Conservation (phyloP, 2,797 vertebrate genomes). For the Danio tinwini region DNA sequence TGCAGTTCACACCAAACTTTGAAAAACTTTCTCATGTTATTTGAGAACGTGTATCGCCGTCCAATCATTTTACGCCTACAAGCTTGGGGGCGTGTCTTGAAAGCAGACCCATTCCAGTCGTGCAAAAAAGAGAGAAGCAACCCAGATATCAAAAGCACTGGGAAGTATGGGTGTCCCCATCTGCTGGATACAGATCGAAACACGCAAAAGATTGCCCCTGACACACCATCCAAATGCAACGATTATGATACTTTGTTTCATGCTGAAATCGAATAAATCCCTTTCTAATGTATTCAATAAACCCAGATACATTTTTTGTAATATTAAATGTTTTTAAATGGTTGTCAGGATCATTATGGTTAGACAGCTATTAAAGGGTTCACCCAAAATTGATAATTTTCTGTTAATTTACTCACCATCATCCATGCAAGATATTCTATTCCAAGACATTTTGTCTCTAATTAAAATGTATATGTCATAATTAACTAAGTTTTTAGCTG, state of each 20-base stretch:
- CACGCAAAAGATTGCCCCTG: background rate
- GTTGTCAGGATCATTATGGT: too few relatives aligned
- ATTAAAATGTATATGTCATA: too few relatives aligned
- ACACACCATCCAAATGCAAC: too few relatives aligned
- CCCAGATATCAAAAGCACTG: background rate
- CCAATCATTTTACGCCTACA: constrained; percentile 46
- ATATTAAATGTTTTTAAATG: background rate
- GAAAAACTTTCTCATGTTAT: background rate
- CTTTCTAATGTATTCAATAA: background rate
- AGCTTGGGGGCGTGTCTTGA: constrained; percentile 36
- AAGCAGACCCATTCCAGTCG: background rate
- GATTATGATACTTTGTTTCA: too few relatives aligned
- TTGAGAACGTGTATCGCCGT: constrained; percentile 6
- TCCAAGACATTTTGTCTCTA: too few relatives aligned
- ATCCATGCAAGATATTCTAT: too few relatives aligned
- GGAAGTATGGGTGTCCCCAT: constrained; percentile 58
- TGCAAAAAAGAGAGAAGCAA: background rate
- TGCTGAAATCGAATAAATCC: background rate
- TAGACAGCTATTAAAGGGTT: background rate
- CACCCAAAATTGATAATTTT: too few relatives aligned
- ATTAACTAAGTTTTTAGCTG: too few relatives aligned
- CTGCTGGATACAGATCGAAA: constrained; percentile 54
- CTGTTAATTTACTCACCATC: too few relatives aligned
- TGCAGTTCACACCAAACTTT: constrained; percentile 13
- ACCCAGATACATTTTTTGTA: background rate